Base-by-base conservation (phyloP, 2,888 invertebrate genomes). In the Mythimna ferrago region DNA sequence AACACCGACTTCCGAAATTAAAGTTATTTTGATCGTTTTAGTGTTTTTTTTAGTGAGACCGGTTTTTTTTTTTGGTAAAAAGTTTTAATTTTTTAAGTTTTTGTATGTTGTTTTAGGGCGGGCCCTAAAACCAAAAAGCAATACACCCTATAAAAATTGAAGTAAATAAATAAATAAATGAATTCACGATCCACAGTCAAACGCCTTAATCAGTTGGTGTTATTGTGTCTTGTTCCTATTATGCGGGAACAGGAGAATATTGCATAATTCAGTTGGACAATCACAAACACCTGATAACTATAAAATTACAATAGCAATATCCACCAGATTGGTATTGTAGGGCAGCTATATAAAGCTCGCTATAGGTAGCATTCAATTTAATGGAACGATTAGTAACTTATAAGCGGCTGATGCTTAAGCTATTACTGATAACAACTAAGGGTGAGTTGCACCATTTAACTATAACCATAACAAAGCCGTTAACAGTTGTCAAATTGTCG, bases 281-380 rank as follows among this genome's bases (percentile, higher is more conserved):
- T 79, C 51, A 58, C 73, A 66, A 38, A 51, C 73, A 77, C 78
- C 78, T 78, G 76, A 57, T 53, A 54, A 54, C 76, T 58, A 77
- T 73, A 71, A 76, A 77, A 78, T 78, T 76, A 71, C 51, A 66
- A 66, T 77, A 78, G 16, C 57, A 66, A 77, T 76, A 73, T 48
- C 32, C 48, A 19, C 44, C 26, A 48, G 48, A 78, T 63, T 66
- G 66, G 35, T 21, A 58, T 63, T 44, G 60, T 38, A 26, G n/a
- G 62, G 35, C 9, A 53, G 58, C 19, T 51, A 66, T 48, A 61
- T 56, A 70, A 72, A 61, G 48, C 66, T 35, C 60, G 53, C 2
- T n/a, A 41, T 38, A 19, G 41, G 35, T 21, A n/a, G 16, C 41
- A 71, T 66, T 21, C 21, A 78, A 66, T 62, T 66, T 66, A 54